These are phyloP conservation scores for Mus caroli DNA, from an alignment of 2,797 vertebrate species.

Conservation along the genomic window DNA sequence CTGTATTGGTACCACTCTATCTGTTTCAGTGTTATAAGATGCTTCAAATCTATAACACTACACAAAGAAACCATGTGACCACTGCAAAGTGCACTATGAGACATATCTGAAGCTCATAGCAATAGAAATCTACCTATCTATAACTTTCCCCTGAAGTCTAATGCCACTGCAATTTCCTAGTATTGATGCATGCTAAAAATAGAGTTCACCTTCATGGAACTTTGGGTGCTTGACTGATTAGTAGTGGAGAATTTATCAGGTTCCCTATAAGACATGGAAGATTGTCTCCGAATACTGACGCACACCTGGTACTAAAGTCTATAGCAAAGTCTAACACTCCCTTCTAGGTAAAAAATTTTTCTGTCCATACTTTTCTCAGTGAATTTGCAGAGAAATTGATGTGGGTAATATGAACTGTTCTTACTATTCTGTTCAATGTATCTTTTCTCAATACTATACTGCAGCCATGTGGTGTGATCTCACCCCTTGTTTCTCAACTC, in stretches of 20 bases:
- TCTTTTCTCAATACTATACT: neutral
- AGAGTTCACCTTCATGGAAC: too few species aligned
- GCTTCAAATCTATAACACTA: neutral
- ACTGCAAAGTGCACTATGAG: neutral
- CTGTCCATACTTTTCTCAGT: neutral
- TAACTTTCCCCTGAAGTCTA: neutral
- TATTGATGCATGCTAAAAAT: too few species aligned
- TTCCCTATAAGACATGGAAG: neutral
- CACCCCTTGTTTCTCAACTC: neutral
- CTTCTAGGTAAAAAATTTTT: accelerated
- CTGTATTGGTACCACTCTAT: neutral
- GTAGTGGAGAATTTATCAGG: neutral
- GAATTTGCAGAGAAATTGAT: too few species aligned
- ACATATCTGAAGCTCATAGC: neutral
- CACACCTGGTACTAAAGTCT: neutral
- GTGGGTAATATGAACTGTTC: neutral
- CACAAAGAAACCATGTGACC: neutral
- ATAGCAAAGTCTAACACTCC: too few species aligned
- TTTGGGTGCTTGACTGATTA: neutral
- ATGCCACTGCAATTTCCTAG: neutral
- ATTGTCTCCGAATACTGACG: neutral
- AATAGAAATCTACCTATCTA: neutral
- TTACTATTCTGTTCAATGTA: neutral
- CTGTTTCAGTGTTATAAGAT: neutral
- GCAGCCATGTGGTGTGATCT: neutral